Base-by-base conservation (phyloP, 2,888 invertebrate genomes). In the Heliconius ethilla region DNA sequence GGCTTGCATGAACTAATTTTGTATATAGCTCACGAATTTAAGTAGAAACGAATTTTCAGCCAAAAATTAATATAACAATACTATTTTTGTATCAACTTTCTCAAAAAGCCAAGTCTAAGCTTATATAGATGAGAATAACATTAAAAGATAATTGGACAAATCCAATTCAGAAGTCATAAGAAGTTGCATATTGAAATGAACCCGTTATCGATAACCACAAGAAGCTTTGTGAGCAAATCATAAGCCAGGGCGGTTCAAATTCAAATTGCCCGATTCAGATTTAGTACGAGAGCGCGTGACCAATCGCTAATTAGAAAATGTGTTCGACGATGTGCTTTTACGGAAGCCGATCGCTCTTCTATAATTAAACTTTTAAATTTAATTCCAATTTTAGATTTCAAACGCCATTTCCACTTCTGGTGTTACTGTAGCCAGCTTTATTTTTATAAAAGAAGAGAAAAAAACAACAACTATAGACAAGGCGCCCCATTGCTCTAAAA, bases 301-400 rank as follows among this genome's bases (percentile, higher is more conserved):
- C 92, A 94, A 94, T 94, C 92, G 93, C 91, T 94, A 94, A 94
- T 94, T 93, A 93, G 93, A 90, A 90, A 92, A 92, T 91, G 92
- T 91, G 91, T 89, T 91, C 90, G 83, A 75, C 80, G 84, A 86
- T 87, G 88, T 87, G 88, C 90, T 88, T 88, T 88, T 88, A 91
- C 94, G 91, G 94, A 93, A 94, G 94, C 93, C 90, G 91, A 92
- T 92, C 89, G 89, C 85, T 84, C 86, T 87, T 89, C 89, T 87
- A 88, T 92, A 94, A 93, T 94, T 93, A 91, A 93, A 92, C 88
- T 91, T 91, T 90, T 87, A 90, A 90, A 88, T 89, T 89, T 89
- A 89, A 91, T 89, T 88, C 88, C 87, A 89, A 91, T 91, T 93
- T 91, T 90, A 87, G 88, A 92, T 92, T 92, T 88, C 83, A 84